Evolutionary conservation across 2,888 invertebrate species (phyloP).

Genomic region (Cylloceria caligata): DNA sequence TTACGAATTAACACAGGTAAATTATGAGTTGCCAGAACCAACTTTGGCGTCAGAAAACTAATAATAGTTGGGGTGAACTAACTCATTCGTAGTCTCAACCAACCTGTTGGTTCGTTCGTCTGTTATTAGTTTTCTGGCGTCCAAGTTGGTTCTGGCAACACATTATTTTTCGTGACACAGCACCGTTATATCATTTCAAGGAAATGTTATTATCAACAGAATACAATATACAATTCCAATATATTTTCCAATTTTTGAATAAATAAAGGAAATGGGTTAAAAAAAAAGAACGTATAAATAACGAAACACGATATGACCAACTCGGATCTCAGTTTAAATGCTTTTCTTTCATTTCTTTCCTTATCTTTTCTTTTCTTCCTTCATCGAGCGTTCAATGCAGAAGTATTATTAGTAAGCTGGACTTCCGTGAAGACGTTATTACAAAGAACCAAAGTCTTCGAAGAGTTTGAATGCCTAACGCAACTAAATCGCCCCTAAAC

Average conservation of each 20-base stretch:
- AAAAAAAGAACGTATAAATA: background rate
- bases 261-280: background rate
- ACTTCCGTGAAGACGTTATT: conserved; percentile 19
- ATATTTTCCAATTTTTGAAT: background rate
- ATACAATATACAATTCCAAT: too few species aligned
- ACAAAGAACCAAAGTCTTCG: conserved; percentile 17
- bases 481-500: conserved; percentile 49
- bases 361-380: background rate
- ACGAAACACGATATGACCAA: background rate
- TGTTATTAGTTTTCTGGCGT: too few species aligned
- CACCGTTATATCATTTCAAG: background rate
- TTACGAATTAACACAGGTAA: too few species aligned
- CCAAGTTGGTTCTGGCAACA: too few species aligned
- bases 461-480: conserved; percentile 48
- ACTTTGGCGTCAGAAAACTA: too few species aligned
- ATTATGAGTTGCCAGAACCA: too few species aligned
- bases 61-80: too few species aligned
- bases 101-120: too few species aligned
- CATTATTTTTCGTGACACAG: too few species aligned
- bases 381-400: background rate
- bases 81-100: too few species aligned
- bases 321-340: background rate
- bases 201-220: too few species aligned
- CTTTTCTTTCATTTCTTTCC: conserved; percentile 5
- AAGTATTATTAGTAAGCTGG: background rate